phyloP scores from a whole-genome alignment of 2,888 invertebrate species.

The Hartigia nigra region DNA sequence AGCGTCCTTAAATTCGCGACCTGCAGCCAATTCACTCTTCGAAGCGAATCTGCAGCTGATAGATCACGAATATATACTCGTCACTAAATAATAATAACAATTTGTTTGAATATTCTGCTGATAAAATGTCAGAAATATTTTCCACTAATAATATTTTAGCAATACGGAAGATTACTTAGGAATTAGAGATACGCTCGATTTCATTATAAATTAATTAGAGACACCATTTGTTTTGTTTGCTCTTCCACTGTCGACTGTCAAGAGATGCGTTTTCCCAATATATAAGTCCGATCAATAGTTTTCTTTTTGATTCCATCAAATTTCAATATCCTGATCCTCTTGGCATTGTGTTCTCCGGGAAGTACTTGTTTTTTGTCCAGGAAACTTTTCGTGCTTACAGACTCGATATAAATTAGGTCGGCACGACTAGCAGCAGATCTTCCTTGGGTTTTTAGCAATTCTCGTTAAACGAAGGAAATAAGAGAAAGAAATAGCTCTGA shows the following conservation, averaged over 20 bases:
- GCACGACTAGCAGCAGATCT: background rate
- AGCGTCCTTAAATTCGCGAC: constrained; percentile 34
- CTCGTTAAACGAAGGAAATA: background rate
- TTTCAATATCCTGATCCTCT: background rate
- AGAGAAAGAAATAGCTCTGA: background rate
- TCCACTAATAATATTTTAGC: background rate
- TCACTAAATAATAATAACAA: background rate
- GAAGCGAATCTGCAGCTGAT: background rate
- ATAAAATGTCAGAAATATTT: background rate
- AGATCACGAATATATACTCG: background rate
- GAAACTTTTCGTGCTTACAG: background rate
- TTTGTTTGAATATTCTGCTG: background rate
- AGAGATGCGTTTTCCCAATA: background rate
- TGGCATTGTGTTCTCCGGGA: background rate
- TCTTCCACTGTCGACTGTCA: background rate
- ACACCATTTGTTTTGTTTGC: background rate
- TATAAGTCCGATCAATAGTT: background rate
- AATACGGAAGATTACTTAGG: background rate
- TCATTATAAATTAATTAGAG: background rate
- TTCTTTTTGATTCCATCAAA: background rate
- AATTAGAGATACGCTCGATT: background rate
- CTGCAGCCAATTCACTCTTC: background rate
- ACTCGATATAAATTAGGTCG: background rate
- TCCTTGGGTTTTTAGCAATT: background rate
- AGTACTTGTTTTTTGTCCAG: background rate